Evolutionary conservation across 1,140 invertebrate species (phyloP).

Genomic region (Drosophila miranda): DNA sequence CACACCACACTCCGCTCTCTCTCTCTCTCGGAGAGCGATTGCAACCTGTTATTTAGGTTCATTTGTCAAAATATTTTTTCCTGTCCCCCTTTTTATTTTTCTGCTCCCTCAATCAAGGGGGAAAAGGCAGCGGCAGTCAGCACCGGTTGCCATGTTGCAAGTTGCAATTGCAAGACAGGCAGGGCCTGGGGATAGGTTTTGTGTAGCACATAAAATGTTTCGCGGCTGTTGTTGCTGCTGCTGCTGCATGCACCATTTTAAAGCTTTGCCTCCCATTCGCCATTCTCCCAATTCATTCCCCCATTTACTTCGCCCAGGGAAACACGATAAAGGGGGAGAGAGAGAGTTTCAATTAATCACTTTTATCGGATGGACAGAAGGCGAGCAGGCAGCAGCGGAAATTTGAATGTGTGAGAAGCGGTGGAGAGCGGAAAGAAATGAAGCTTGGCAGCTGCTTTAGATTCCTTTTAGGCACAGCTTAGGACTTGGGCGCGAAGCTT

Average conservation of each 20-base stretch:
- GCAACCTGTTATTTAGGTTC: slow-evolving; percentile 83
- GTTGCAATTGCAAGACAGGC: slow-evolving; percentile 60
- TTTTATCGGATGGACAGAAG: slow-evolving; percentile 52
- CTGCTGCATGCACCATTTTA: slow-evolving; percentile 35
- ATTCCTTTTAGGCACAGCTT: too few relatives aligned
- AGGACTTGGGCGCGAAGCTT: too few relatives aligned
- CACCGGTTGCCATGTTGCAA: slow-evolving; percentile 46
- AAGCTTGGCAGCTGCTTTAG: too few relatives aligned
- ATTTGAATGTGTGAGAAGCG: slow-evolving; percentile 4
- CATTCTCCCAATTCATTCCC: slow-evolving; percentile 68
- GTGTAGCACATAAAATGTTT: slow-evolving; percentile 31
- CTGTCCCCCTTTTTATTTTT: slow-evolving; percentile 61
- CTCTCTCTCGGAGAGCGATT: slow-evolving; percentile 55
- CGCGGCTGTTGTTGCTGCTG: slow-evolving; percentile 3
- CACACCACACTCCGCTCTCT: slow-evolving; percentile 18
- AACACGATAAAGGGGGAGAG: background rate
- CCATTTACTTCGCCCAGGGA: slow-evolving; percentile 35
- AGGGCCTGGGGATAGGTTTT: slow-evolving; percentile 39
- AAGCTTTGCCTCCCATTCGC: slow-evolving; percentile 38
- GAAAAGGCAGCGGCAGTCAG: slow-evolving; percentile 22
- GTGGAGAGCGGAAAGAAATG: too few relatives aligned
- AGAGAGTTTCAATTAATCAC: slow-evolving; percentile 65
- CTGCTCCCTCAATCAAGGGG: slow-evolving; percentile 49
- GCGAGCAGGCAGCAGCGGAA: slow-evolving; percentile 45
- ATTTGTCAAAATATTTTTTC: slow-evolving; percentile 82